Evolutionary conservation across 53 echinoderm and acorn worm species (phyloP).

Genomic region (Arbacia lixula): DNA sequence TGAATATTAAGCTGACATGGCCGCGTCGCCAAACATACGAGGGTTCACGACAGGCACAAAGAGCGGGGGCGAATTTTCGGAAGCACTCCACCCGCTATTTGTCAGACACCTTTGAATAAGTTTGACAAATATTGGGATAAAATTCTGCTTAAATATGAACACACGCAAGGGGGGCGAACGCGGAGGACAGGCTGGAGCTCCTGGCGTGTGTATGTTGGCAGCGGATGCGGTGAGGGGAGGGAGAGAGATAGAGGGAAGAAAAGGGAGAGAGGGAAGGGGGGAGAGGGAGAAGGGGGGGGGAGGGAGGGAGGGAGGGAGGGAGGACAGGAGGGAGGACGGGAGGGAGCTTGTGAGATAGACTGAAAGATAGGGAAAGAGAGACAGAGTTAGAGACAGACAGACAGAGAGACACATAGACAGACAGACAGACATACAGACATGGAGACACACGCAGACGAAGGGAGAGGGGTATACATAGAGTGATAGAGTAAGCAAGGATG

Average conservation of each 20-base stretch:
- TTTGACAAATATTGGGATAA: slow-evolving; percentile 57
- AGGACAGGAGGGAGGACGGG: background rate
- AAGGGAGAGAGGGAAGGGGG: background rate
- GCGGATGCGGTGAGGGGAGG: background rate
- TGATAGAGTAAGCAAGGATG: background rate
- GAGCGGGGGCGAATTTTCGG: slow-evolving; percentile 38
- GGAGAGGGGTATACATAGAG: background rate
- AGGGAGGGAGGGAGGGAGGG: background rate
- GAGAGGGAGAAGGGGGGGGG: background rate
- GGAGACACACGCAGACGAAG: background rate
- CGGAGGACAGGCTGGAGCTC: too few relatives aligned
- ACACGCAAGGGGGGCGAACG: slow-evolving; percentile 45
- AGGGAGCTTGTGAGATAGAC: background rate
- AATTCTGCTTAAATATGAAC: slow-evolving; percentile 58
- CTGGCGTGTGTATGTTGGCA: too few relatives aligned
- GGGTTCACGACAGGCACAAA: background rate
- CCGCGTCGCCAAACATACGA: slow-evolving; percentile 10
- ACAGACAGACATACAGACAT: too few relatives aligned
- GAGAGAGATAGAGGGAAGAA: background rate
- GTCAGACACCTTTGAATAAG: slow-evolving; percentile 58
- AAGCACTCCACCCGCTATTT: slow-evolving; percentile 43
- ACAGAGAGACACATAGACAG: too few relatives aligned
- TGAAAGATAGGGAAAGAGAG: too few relatives aligned
- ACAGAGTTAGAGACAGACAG: too few relatives aligned
- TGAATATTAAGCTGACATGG: background rate